phyloP scores from a whole-genome alignment of 2,888 invertebrate species.

The Oeneis ivallda region DNA sequence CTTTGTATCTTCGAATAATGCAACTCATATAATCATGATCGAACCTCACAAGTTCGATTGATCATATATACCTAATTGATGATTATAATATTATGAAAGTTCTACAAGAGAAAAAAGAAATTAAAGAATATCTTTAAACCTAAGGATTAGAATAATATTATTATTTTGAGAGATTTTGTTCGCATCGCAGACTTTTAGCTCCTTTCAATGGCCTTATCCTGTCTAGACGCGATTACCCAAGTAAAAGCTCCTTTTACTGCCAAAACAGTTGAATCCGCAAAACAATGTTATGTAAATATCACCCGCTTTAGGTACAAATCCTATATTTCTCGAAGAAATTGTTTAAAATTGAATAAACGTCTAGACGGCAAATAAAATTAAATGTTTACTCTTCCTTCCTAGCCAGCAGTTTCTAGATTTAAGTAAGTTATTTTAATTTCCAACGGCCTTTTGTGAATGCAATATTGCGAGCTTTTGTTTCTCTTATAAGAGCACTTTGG shows the following conservation, averaged over 20 bases:
- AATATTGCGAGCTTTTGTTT: slow-evolving; percentile 5
- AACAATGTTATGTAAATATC: slow-evolving; percentile 27
- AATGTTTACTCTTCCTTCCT: slow-evolving; percentile 17
- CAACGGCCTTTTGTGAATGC: slow-evolving; percentile 17
- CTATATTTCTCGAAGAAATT: slow-evolving; percentile 26
- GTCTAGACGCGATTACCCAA: slow-evolving; percentile 28
- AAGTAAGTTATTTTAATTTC: slow-evolving; percentile 15
- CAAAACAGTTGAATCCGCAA: slow-evolving; percentile 12
- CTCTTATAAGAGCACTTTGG: not conserved
- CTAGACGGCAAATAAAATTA: slow-evolving; percentile 32
- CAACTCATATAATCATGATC: too few relatives aligned
- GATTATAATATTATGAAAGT: too few relatives aligned
- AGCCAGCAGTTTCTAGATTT: slow-evolving; percentile 16
- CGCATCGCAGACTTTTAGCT: slow-evolving; percentile 10
- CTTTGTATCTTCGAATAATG: too few relatives aligned
- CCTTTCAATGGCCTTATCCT: slow-evolving; percentile 18
- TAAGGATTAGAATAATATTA: not conserved
- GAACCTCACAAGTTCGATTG: too few relatives aligned
- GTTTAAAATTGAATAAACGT: slow-evolving; percentile 30
- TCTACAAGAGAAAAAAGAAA: too few relatives aligned
- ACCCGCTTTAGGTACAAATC: slow-evolving; percentile 23
- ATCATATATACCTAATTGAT: too few relatives aligned
- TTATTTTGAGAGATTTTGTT: not conserved
- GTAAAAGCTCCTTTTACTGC: slow-evolving; percentile 5
- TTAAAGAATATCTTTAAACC: too few relatives aligned